These are phyloP conservation scores for Octonoba sinensis DNA, from an alignment of 2,888 invertebrate genomes.

Conservation along the genomic window DNA sequence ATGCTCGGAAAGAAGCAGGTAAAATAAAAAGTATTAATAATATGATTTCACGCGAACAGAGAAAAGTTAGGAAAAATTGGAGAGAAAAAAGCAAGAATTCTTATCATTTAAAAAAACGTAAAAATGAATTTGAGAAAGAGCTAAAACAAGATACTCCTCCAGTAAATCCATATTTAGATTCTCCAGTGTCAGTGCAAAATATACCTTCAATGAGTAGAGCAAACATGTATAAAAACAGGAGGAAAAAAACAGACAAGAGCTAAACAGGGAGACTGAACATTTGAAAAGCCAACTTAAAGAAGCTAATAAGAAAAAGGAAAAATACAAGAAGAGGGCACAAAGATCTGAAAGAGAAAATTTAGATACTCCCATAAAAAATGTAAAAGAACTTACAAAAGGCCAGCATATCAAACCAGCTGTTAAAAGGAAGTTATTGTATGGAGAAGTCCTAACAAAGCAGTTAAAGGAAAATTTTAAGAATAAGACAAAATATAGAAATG, in stretches of 20 bases:
- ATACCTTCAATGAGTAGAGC: slow-evolving; percentile 1
- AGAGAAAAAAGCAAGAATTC: slow-evolving; percentile 7
- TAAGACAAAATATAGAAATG: slow-evolving; percentile 8
- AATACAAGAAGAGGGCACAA: not conserved
- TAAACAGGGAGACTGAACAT: not conserved
- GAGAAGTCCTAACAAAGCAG: slow-evolving; percentile 8
- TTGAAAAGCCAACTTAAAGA: not conserved
- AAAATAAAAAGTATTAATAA: not conserved
- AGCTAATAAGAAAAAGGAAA: not conserved
- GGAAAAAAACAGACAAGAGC: not conserved
- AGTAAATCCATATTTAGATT: too few species aligned
- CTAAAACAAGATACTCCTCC: too few species aligned
- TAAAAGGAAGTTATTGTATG: slow-evolving; percentile 7
- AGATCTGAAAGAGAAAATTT: slow-evolving; percentile 3
- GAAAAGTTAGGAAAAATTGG: too few species aligned
- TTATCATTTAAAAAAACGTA: not conserved
- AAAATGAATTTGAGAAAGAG: slow-evolving; percentile 1
- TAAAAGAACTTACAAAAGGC: not conserved
- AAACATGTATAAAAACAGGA: not conserved
- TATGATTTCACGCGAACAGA: too few species aligned
- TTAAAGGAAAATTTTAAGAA: not conserved
- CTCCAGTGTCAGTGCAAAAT: slow-evolving; percentile 1
- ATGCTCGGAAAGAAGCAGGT: not conserved
- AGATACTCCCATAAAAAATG: slow-evolving; percentile 6
- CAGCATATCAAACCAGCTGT: slow-evolving; percentile 5